Evolutionary conservation across 2,888 invertebrate genomes (phyloP), one percentile per base, ranked within the genome.

Genomic region (Plagodis dolabraria): DNA sequence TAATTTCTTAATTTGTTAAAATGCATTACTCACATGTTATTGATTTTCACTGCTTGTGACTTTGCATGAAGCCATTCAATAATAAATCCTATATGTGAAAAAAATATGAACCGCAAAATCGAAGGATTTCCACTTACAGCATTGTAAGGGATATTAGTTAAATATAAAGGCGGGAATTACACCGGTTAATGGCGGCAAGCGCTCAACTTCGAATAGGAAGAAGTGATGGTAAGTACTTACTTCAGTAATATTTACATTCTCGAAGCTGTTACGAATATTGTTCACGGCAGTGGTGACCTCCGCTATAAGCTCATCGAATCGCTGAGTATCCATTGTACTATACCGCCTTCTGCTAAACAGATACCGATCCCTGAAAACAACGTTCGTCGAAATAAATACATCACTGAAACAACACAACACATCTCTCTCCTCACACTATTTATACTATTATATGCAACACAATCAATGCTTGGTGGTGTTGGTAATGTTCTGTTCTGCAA

Each of bases 211-310:
- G 53, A n/a, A 52, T 57, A 46, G 45, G 47, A 22, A 22, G 22
- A 22, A 22, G 22, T 22, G 22, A 55, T 46, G 36, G 5, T 10
- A 55, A 56, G 33, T 58, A 83, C 89, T 87, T 67, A 92, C 91
- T 86, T 85, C 82, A 79, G 82, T 77, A 63, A 90, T 79, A 77
- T 93, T 90, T 57, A 60, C 60, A 56, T 86, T 88, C 75, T 91
- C 86, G 82, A 92, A 92, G 79, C 82, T 87, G 60, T 80, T 85
- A 72, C 85, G 85, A 76, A 79, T 71, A 75, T 89, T 87, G 80
- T 83, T 79, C 79, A 89, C 86, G 67, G 91, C 90, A 63, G 76
- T 84, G 87, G 91, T 89, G 82, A 93, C 75, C 84, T 85, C 84
- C 76, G 89, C 88, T 78, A 92, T 84, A 51, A 93, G 89, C 67